Percentiles rank a stretch among this genome's conserved stretches.
phyloP scores from a whole-genome alignment of 1,140 invertebrate species.

The Tetramorium simillimum region DNA sequence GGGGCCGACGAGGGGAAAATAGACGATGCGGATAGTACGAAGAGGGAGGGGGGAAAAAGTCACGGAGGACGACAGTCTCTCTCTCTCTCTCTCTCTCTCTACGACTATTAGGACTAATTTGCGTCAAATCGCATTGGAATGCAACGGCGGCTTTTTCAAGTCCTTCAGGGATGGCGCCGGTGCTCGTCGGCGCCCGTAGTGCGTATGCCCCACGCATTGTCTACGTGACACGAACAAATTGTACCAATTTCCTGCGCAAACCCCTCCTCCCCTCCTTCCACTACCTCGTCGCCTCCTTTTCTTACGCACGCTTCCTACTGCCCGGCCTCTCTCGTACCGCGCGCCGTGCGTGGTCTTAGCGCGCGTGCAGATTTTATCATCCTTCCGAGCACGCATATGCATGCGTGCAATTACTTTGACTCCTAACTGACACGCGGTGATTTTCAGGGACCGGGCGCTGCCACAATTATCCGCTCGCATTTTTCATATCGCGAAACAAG shows the following conservation, averaged over 20 bases:
- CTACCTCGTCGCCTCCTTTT: neutral
- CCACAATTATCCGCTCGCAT: neutral
- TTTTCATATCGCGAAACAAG: conserved; percentile 17
- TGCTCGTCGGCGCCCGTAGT: conserved; percentile 42
- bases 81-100: conserved; percentile 67
- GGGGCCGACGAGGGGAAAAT: neutral
- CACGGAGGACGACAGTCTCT: conserved; percentile 20
- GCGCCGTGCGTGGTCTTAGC: conserved; percentile 12
- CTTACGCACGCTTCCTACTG: conserved; percentile 24
- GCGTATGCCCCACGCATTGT: conserved; percentile 73
- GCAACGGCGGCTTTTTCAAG: conserved; percentile 67
- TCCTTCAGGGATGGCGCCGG: conserved; percentile 62
- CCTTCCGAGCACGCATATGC: conserved; percentile 9
- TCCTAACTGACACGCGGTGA: conserved; percentile 26
- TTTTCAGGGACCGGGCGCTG: neutral
- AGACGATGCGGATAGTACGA: conserved; percentile 26
- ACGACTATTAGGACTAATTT: conserved; percentile 81
- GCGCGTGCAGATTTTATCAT: conserved; percentile 45
- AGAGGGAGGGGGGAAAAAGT: conserved; percentile 55
- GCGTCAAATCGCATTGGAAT: conserved; percentile 80
- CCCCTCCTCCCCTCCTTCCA: neutral
- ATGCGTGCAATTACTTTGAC: conserved; percentile 13
- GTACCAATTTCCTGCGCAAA: conserved; percentile 66
- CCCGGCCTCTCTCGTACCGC: neutral
- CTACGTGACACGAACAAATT: conserved; percentile 73